Base-by-base conservation (phyloP, 2,888 invertebrate species). In the Lepidonotus clava region DNA sequence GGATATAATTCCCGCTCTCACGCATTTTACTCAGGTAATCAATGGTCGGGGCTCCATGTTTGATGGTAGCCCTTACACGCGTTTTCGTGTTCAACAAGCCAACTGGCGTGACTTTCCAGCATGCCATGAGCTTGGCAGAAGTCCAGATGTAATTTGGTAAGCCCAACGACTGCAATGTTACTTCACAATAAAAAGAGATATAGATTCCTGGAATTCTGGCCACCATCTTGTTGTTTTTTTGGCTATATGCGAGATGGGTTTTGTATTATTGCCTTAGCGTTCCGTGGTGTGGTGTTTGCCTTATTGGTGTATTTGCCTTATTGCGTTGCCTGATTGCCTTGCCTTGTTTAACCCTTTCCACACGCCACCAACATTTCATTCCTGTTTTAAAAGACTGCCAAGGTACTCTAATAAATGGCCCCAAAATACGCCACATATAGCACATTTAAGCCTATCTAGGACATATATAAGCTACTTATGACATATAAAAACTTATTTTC, bases 1-100 rank as follows among this genome's bases (percentile, higher is more conserved):
- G 24, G 80, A 80, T 46, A 80, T 80, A 80, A 80, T 80, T 80
- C 51, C 46, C 46, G 46, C 32, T 46, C 80, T 41, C 80, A 80
- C 80, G 80, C 80, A 80, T 41, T 24, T 14, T 41, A 6, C 2
- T 6, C 51, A 24, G 80, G 41, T 80, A 80, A 80, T 80, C 80
- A 80, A 80, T 80, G 80, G 21, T 6, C 28, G 14, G 28, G 24
- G 11, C n/a, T 14, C 41, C 46, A 34, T 46, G 80, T 51, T 32
- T 11, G 28, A 24, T 46, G 2, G 46, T 46, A 1, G 0, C 46
- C 21, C 46, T 28, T 46, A 80, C 80, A 80, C 80, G 80, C 80
- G 28, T 41, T 46, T 46, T 80, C 80, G 46, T 80, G 80, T 80
- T 46, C n/a, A 46, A 80, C 80, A 80, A 8, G 80, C 18, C 46